These are phyloP conservation scores for Dermolepida albohirtum DNA, from an alignment of 2,888 invertebrate genomes.

Conservation along the genomic window DNA sequence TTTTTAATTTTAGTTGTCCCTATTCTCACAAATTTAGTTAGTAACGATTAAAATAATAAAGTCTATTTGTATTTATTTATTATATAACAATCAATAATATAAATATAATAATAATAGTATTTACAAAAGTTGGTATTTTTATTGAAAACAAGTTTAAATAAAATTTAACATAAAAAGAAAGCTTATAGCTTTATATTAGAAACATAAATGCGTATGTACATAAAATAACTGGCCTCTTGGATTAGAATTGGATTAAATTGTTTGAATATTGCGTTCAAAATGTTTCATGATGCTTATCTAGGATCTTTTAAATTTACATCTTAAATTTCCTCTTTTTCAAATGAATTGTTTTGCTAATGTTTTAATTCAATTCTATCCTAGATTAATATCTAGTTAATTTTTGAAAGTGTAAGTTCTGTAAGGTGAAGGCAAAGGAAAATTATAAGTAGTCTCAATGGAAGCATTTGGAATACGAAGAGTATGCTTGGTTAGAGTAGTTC, in stretches of 20 bases:
- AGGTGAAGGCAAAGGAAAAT: background rate
- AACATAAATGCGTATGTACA: conserved; percentile 6
- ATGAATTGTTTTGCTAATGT: too few species aligned
- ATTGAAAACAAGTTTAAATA: conserved; percentile 8
- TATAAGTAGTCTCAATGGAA: conserved; percentile 6
- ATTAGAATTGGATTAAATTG: background rate
- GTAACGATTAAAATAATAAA: too few species aligned
- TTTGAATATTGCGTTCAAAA: conserved; percentile 15
- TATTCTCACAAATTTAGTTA: too few species aligned
- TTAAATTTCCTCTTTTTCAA: too few species aligned
- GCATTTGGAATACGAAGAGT: conserved; percentile 10
- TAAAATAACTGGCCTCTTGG: conserved; percentile 1
- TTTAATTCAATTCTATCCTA: too few species aligned
- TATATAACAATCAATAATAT: background rate
- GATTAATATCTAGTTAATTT: background rate
- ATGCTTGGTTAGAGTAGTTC: conserved; percentile 2
- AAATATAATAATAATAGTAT: conserved; percentile 8
- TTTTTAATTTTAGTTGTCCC: too few species aligned
- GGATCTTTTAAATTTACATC: too few species aligned
- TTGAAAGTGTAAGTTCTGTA: conserved; percentile 5
- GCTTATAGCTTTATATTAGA: background rate
- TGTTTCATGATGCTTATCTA: too few species aligned
- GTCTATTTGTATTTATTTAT: too few species aligned
- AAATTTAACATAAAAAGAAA: conserved; percentile 16
- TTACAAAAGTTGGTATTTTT: conserved; percentile 5